phyloP scores from a whole-genome alignment of 2,113 vertebrate genomes.

The Paedocypris sp. region DNA sequence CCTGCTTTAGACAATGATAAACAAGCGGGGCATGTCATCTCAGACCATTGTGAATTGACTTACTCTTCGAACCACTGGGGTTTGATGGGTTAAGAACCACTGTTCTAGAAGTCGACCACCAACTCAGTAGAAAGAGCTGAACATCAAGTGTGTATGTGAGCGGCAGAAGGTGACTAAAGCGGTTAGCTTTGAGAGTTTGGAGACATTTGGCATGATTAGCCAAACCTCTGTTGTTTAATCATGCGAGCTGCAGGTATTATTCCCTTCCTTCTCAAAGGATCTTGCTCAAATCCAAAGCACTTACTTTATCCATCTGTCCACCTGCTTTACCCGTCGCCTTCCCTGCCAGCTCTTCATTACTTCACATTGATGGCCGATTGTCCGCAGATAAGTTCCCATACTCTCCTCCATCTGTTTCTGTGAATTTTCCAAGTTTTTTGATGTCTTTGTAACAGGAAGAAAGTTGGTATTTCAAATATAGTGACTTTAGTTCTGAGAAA shows the following conservation, averaged over 20 bases:
- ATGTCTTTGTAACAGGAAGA: too few species aligned
- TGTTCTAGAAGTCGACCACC: too few species aligned
- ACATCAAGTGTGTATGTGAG: too few species aligned
- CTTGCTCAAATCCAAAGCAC: neutral
- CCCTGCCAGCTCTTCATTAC: neutral
- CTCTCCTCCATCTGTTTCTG: neutral
- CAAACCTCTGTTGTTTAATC: neutral
- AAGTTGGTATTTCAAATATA: too few species aligned
- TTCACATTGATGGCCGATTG: neutral
- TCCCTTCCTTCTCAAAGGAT: neutral
- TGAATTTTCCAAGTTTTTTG: too few species aligned
- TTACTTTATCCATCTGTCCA: constrained; percentile 1
- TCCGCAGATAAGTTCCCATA: neutral
- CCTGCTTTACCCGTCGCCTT: neutral
- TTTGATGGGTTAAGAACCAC: too few species aligned
- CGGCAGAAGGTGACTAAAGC: neutral
- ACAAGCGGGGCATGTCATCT: too few species aligned
- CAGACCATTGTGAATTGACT: too few species aligned
- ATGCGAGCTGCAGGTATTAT: neutral
- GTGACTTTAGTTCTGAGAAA: too few species aligned
- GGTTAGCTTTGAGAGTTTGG: neutral
- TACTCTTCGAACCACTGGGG: too few species aligned
- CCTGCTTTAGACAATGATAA: too few species aligned
- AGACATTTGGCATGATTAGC: neutral
- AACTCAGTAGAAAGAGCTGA: too few species aligned